phyloP scores from a whole-genome alignment of 2,113 vertebrate species.

The Dromas ardeola region DNA sequence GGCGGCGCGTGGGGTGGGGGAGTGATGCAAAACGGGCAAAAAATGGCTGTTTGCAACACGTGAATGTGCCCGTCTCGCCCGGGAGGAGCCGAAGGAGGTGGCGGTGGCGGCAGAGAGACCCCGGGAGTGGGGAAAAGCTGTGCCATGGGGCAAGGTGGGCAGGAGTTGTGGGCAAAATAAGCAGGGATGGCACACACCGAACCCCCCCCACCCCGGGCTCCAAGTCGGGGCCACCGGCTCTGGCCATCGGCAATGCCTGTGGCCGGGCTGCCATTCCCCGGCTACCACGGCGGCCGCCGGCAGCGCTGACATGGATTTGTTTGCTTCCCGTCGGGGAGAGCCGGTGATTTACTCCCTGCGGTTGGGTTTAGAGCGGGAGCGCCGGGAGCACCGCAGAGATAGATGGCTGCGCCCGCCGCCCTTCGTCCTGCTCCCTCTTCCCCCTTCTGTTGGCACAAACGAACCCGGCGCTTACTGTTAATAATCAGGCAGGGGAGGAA shows the following conservation, averaged over 20 bases:
- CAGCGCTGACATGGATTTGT: not conserved
- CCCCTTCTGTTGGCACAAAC: not conserved
- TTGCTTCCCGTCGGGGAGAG: not conserved
- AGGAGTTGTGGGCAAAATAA: fast-evolving
- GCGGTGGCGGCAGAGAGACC: fast-evolving
- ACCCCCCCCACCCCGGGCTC: fast-evolving
- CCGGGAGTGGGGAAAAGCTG: not conserved
- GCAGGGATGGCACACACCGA: fast-evolving
- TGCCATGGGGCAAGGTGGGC: not conserved
- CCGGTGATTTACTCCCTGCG: not conserved
- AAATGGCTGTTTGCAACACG: fast-evolving
- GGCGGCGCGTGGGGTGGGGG: fast-evolving
- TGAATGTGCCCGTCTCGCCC: fast-evolving
- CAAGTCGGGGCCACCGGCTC: fast-evolving
- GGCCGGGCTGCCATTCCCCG: not conserved
- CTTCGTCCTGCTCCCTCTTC: not conserved
- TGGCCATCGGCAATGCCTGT: not conserved
- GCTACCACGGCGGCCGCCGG: not conserved
- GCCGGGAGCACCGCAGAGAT: not conserved
- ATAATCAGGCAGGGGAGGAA: not conserved
- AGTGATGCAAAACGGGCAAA: fast-evolving
- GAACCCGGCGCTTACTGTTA: not conserved
- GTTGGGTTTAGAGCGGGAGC: not conserved
- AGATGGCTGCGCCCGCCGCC: not conserved
- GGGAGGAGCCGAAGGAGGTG: not conserved